phyloP scores from a whole-genome alignment of 2,797 vertebrate species.

The Microhierax caerulescens region DNA sequence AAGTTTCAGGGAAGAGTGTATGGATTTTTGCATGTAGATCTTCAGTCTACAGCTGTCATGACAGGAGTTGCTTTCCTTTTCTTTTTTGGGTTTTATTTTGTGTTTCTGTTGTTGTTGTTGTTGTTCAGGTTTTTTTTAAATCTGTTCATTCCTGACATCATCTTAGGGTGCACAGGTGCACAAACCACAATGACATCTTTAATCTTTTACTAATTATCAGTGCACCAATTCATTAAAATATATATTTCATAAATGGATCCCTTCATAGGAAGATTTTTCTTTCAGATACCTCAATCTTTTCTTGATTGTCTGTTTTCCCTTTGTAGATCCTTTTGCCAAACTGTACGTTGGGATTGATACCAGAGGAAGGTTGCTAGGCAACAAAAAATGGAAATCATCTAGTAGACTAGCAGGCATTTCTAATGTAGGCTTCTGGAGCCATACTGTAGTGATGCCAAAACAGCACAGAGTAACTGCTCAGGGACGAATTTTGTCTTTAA shows the following conservation, averaged over 20 bases:
- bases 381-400: conserved; percentile 35
- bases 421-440: not conserved
- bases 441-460: not conserved
- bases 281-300: not conserved
- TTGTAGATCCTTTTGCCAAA: not conserved
- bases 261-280: not conserved
- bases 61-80: not conserved
- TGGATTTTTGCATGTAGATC: not conserved
- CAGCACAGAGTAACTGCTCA: too few species aligned
- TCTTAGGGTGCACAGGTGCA: not conserved
- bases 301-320: not conserved
- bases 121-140: not conserved
- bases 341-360: not conserved
- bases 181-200: not conserved
- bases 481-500: too few species aligned
- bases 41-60: not conserved
- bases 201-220: not conserved
- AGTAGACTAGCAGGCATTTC: not conserved
- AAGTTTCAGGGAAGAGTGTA: not conserved
- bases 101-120: too few species aligned
- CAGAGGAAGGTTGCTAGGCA: conserved; percentile 55
- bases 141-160: not conserved
- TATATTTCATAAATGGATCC: not conserved
- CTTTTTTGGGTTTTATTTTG: not conserved
- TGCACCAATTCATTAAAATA: not conserved